A percentile compares a stretch with the other conserved stretches of the same genome.
Evolutionary conservation across 2,888 invertebrate species (phyloP).

Genomic region (Cerceris rybyensis): DNA sequence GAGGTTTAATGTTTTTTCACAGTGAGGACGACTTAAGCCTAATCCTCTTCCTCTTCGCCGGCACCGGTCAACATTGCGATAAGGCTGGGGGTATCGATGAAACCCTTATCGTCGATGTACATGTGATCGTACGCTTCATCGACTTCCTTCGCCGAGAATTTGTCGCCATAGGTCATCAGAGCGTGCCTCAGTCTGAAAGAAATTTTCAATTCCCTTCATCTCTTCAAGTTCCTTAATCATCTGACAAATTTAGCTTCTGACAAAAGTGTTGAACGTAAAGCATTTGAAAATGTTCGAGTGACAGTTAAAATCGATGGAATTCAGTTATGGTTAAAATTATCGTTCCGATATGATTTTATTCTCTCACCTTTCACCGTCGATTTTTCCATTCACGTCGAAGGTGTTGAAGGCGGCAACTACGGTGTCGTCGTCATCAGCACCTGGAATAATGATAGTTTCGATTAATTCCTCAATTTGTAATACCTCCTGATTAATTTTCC

Average conservation of each 20-base stretch:
- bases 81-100: conserved; percentile 93
- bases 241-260: too few species aligned
- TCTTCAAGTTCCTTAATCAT: too few species aligned
- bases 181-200: conserved; percentile 90
- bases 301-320: too few species aligned
- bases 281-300: too few species aligned
- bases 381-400: conserved; percentile 94
- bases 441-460: conserved; percentile 72
- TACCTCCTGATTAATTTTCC: not conserved
- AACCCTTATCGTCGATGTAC: conserved; percentile 94
- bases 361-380: conserved; percentile 90
- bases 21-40: conserved; percentile 62
- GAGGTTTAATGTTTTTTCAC: conserved; percentile 49
- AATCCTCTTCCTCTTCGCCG: conserved; percentile 91
- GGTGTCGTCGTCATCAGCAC: conserved; percentile 94
- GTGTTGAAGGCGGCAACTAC: conserved; percentile 96
- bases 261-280: too few species aligned
- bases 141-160: conserved; percentile 93
- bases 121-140: conserved; percentile 97
- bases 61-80: conserved; percentile 94
- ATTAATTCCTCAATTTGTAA: conserved; percentile 1
- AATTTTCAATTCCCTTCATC: conserved; percentile 27
- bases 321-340: not conserved
- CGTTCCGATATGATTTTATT: not conserved
- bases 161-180: conserved; percentile 96